Evolutionary conservation across 2,113 vertebrate genomes (phyloP).

Genomic region (Aphelocoma coerulescens): DNA sequence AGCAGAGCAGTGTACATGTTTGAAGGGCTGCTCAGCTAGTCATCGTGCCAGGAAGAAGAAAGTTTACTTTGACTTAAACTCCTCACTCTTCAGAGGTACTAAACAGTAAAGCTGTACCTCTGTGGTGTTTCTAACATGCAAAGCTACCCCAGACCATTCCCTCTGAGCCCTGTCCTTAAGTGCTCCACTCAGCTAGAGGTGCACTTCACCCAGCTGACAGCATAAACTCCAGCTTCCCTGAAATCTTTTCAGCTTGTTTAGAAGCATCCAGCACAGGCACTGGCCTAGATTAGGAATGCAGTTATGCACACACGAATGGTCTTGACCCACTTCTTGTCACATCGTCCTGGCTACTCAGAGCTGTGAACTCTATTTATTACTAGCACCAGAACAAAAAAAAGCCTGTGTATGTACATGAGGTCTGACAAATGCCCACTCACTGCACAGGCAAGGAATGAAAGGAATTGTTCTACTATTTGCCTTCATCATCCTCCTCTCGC

Average conservation of each 20-base stretch:
- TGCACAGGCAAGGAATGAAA: not conserved
- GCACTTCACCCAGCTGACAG: not conserved
- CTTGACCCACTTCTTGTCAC: conserved; percentile 22
- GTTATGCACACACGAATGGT: conserved; percentile 24
- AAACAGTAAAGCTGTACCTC: not conserved
- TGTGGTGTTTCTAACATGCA: not conserved
- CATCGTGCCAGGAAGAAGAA: not conserved
- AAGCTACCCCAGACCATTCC: not conserved
- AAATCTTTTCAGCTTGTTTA: conserved; percentile 3
- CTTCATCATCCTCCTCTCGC: not conserved
- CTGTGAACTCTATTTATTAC: conserved; percentile 35
- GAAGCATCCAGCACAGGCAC: not conserved
- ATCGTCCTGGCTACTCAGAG: not conserved
- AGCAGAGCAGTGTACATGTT: not conserved
- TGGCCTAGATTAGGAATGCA: conserved; percentile 16
- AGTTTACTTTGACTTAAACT: not conserved
- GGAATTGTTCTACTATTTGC: not conserved
- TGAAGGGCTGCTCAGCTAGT: not conserved
- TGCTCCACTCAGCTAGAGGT: not conserved
- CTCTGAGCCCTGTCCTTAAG: not conserved
- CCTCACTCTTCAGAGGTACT: not conserved
- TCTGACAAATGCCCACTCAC: conserved; percentile 21
- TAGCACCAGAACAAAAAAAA: conserved; percentile 40
- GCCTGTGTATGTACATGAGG: not conserved
- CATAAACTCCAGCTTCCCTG: not conserved